These are phyloP conservation scores for Blastomussa wellsi DNA, from an alignment of 92 coral and sea anemone species.

Conservation along the genomic window DNA sequence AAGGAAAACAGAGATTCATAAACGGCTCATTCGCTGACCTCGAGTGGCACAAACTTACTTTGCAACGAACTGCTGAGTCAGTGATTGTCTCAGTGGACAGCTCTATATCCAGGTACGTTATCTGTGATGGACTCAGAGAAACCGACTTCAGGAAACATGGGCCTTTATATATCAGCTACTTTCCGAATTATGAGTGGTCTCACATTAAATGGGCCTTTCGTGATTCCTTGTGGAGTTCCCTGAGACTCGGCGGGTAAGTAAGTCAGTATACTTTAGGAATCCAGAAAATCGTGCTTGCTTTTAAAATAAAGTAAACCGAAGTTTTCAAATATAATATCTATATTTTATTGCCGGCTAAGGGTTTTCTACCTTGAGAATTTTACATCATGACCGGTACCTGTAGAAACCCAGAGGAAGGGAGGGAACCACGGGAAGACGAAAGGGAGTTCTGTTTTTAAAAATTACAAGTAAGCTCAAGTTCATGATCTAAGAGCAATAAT, in stretches of 20 bases:
- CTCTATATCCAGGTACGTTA: not conserved
- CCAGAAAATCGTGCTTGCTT: not conserved
- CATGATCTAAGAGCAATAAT: not conserved
- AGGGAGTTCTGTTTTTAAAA: not conserved
- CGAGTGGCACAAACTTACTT: constrained; percentile 78
- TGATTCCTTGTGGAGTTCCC: constrained; percentile 14
- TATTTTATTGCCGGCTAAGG: not conserved
- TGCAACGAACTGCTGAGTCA: constrained; percentile 41
- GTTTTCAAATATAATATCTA: not conserved
- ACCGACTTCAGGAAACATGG: constrained; percentile 29
- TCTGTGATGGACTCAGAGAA: constrained; percentile 13
- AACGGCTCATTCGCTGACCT: constrained; percentile 77
- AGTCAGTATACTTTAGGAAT: not conserved
- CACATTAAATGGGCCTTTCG: constrained; percentile 29
- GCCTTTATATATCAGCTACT: constrained; percentile 30
- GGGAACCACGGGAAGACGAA: too few relatives aligned
- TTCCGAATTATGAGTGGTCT: constrained; percentile 22
- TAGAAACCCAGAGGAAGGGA: too few relatives aligned
- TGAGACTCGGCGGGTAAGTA: constrained; percentile 32
- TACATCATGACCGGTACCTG: not conserved
- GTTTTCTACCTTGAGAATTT: not conserved
- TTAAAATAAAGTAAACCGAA: not conserved
- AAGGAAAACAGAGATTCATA: constrained; percentile 41
- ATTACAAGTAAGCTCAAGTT: not conserved
- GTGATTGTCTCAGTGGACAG: constrained; percentile 57